phyloP scores from a whole-genome alignment of 2,113 vertebrate species.

The Thamnophis sirtalis region DNA sequence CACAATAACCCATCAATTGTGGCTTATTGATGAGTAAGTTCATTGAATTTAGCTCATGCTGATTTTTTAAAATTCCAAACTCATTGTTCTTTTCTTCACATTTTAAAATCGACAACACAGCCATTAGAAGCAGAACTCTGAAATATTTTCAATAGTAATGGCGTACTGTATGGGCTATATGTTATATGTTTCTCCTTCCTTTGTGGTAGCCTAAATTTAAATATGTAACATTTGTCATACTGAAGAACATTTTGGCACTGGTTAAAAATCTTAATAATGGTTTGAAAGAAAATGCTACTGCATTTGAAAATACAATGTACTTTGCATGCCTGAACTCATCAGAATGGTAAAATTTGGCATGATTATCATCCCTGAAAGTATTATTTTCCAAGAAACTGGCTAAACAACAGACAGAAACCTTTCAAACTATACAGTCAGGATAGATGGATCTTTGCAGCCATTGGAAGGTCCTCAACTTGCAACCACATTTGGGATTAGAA shows the following conservation, averaged over 20 bases:
- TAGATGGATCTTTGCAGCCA: conserved; percentile 19
- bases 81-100: background rate
- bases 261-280: conserved; percentile 13
- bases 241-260: conserved; percentile 30
- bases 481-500: background rate
- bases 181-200: background rate
- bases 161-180: background rate
- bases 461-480: background rate
- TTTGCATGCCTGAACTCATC: background rate
- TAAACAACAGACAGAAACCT: background rate
- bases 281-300: conserved; percentile 8
- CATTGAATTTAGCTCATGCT: background rate
- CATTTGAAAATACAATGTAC: background rate
- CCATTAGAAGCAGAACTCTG: background rate
- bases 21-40: background rate
- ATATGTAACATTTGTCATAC: background rate
- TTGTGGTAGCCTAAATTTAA: background rate
- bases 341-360: background rate
- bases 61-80: background rate
- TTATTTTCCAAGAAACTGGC: conserved; percentile 8
- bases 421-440: background rate
- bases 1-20: background rate
- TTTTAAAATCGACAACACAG: background rate
- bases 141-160: background rate
- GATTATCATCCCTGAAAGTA: background rate